Conservation (phyloP, 2,113 vertebrate genomes). For the Calidris pugnax region DNA sequence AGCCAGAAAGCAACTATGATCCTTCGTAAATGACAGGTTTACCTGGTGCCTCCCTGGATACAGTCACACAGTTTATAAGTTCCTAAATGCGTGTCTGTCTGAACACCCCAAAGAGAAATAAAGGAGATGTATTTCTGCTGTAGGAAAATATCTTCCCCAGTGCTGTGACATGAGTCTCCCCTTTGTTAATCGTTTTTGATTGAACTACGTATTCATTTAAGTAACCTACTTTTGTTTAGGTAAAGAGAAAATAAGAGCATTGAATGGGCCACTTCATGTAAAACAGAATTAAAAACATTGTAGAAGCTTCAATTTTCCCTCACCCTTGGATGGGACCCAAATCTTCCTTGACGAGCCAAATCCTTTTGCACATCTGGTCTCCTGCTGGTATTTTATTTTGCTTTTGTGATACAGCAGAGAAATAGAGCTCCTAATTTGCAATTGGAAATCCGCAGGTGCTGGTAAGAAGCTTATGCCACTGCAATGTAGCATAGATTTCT, state of each 20-base stretch:
- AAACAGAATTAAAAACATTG: background rate
- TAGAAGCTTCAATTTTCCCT: background rate
- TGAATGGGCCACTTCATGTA: background rate
- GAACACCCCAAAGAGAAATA: background rate
- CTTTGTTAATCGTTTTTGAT: background rate
- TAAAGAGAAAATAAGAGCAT: background rate
- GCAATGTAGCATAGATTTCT: background rate
- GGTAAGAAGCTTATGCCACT: background rate
- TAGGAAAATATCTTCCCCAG: background rate
- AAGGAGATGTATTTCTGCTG: background rate
- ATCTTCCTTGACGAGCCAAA: background rate
- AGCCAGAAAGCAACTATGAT: background rate
- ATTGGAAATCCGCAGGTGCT: conserved; percentile 1
- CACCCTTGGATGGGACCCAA: background rate
- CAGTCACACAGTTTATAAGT: background rate
- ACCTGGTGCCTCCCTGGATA: background rate
- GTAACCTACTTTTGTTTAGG: background rate
- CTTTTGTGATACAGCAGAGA: background rate
- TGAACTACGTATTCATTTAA: background rate
- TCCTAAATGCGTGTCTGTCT: background rate
- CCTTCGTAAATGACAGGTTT: background rate
- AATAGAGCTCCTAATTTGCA: background rate
- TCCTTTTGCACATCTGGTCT: background rate
- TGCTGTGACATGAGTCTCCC: background rate
- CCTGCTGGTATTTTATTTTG: conserved; percentile 16